Evolutionary conservation across 1,140 invertebrate species (phyloP), one percentile per base, ranked within the genome.

Genomic region (Holcopasites calliopsidis): DNA sequence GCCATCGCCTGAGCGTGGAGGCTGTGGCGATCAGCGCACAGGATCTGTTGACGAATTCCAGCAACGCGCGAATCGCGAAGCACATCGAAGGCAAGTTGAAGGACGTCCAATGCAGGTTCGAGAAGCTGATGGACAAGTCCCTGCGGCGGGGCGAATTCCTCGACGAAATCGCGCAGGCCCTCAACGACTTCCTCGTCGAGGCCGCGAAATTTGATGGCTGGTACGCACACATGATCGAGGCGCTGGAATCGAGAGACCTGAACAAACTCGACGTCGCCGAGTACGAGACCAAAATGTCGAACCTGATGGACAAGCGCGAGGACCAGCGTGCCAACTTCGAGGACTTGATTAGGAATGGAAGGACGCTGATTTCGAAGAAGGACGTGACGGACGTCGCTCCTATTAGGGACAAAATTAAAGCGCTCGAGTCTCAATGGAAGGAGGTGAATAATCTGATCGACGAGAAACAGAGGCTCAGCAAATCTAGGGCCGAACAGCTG

Each of bases 11-110:
- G 7, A 97, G 96, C 81, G 95, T 99, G 7, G 96, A 96, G 76
- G 95, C 96, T 35, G 95, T 99, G 10, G 94, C 95, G 52, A 88
- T 94, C 44, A 94, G 94, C 8, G 97, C 97, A 0, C 93, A 95
- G 74, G 96, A 98, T 86, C 92, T 98, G 3, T 93, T 98, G 6
- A 91, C 94, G 3, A 96, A 95, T 70, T 95, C 97, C 0, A 96
- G 95, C 85, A 98, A 98, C 91, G 94, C 95, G 0, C 93, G 97
- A 55, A 94, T 98, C 55, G 97, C 97, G 8, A 97, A 97, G 91
- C 96, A 97, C 83, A 95, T 98, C 49, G 97, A 98, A 89, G 94
- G 94, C 33, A 97, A 98, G 84, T 91, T 98, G 21, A 95, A 96
- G 71, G 97, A 98, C 87, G 95, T 98, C 18, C 95, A 96, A 70